Evolutionary conservation across 2,797 vertebrate genomes (phyloP), one percentile per base, ranked within the genome.

Genomic region (Pangasius krempfi): DNA sequence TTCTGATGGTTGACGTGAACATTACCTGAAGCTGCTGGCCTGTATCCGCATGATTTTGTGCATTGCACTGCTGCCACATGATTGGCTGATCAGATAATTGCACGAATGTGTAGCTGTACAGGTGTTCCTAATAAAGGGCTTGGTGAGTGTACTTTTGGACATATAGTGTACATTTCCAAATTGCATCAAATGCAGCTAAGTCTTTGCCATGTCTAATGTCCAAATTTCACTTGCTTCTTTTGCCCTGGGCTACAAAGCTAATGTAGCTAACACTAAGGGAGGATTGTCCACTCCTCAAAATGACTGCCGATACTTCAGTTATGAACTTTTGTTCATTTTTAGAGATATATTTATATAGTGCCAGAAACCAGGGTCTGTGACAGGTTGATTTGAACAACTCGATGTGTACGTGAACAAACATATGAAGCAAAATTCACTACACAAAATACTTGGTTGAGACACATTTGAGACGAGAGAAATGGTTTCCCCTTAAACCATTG

Each of bases 271-370:
- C 25, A n/a, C n/a, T 52, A n/a, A n/a, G 25, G 2, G 12, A 27
- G 44, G 50, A 37, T 70, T 40, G 16, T 20, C 13, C 14, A 20
- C 68, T 20, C 16, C 33, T 37, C 16, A 70, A 70, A 79, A 76
- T 27, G 2, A 50, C 44, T 76, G 25, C 40, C 2, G 2, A 18
- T 78, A n/a, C 50, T 50, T 76, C 37, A 75, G 12, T 50, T 52
- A 52, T 47, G 72, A 78, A 13, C 22, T 52, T 52, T 78, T 30
- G 75, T 78, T 78, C 5, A 33, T 56, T 33, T 56, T 58, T 80
- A 56, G 27, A 52, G 13, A 33, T 56, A 8, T 30, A 76, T 14
- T 93, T 44, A 62, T 89, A 92, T 33, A 44, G 37, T 70, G 33
- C 6, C 68, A 72, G 68, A 40, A 40, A 50, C 2, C 25, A 76